Conservation (phyloP, 2,888 invertebrate genomes). For the Julus scanicus region DNA sequence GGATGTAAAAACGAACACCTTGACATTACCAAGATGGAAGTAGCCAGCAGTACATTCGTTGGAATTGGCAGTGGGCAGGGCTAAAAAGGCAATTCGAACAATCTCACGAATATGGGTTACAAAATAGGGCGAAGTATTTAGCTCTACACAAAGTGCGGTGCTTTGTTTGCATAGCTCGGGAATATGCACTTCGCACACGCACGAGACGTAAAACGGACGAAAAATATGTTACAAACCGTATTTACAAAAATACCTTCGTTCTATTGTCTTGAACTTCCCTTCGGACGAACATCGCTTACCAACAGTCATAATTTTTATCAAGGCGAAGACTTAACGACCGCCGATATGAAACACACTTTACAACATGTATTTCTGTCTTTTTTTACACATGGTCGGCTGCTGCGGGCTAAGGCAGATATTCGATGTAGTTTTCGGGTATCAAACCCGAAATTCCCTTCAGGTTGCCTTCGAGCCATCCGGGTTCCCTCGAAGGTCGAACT, state of each 20-base stretch:
- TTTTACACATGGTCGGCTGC: neutral
- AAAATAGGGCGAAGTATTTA: neutral
- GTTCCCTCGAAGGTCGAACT: slow-evolving; percentile 92
- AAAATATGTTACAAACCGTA: slow-evolving; percentile 44
- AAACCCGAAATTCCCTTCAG: slow-evolving; percentile 91
- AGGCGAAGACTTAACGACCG: neutral
- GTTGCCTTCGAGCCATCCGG: slow-evolving; percentile 97
- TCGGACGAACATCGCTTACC: neutral
- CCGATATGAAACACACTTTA: neutral
- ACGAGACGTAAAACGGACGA: neutral
- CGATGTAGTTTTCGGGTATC: slow-evolving; percentile 96
- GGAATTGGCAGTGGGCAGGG: slow-evolving; percentile 44
- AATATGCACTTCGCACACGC: neutral
- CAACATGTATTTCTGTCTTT: neutral
- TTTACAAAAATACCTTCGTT: slow-evolving; percentile 41
- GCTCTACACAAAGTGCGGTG: neutral
- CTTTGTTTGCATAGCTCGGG: neutral
- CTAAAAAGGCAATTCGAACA: slow-evolving; percentile 38
- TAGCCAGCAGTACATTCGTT: neutral
- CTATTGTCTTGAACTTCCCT: neutral
- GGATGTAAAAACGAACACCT: no score
- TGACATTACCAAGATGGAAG: neutral
- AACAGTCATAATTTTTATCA: neutral
- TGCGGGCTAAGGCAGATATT: slow-evolving; percentile 71
- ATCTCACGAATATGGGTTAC: neutral